phyloP scores from a whole-genome alignment of 2,888 invertebrate species.

The Rhodophaea formosa region DNA sequence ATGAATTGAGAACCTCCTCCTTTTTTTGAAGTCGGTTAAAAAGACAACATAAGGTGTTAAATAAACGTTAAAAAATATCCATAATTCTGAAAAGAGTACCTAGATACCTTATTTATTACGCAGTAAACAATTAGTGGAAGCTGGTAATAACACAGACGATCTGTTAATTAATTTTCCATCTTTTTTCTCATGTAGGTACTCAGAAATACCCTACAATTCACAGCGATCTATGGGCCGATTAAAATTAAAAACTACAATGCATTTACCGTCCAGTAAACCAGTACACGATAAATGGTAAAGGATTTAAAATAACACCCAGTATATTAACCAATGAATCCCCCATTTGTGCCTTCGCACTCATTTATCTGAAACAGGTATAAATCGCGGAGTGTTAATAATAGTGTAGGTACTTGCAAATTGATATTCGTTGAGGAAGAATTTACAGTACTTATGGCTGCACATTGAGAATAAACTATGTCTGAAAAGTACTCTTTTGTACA shows the following conservation, averaged over 20 bases:
- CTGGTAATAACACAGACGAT: too few species aligned
- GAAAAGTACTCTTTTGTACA: too few species aligned
- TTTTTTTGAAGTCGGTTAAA: too few species aligned
- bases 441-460: not conserved
- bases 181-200: not conserved
- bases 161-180: too few species aligned
- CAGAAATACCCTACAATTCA: slow-evolving; percentile 2
- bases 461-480: not conserved
- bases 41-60: too few species aligned
- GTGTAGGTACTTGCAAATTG: slow-evolving; percentile 6
- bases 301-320: slow-evolving; percentile 11
- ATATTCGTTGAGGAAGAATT: slow-evolving; percentile 8
- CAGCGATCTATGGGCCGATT: slow-evolving; percentile 4
- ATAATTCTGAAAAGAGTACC: too few species aligned
- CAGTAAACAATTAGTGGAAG: too few species aligned
- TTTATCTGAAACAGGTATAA: slow-evolving; percentile 4
- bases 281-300: slow-evolving; percentile 7
- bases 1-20: too few species aligned
- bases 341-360: slow-evolving; percentile 1
- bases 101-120: too few species aligned
- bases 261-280: slow-evolving; percentile 10
- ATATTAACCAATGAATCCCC: slow-evolving; percentile 10
- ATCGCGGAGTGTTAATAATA: slow-evolving; percentile 11
- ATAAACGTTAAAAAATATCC: too few species aligned
- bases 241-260: slow-evolving; percentile 14